Evolutionary conservation across 2,113 vertebrate species (phyloP).

Genomic region (Oncorhynchus nerka): DNA sequence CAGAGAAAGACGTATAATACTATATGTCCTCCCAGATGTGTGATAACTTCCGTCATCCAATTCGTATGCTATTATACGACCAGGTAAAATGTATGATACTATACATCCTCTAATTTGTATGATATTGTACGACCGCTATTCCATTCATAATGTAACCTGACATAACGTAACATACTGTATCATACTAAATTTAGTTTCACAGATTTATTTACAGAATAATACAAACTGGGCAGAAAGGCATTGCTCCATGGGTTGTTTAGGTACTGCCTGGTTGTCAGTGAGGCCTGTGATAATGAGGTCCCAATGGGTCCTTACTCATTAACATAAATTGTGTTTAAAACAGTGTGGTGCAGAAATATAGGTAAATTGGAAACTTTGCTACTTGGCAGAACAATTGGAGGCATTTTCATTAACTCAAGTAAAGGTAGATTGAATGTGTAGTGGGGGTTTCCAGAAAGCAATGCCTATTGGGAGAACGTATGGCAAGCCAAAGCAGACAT

Average conservation of each 20-base stretch:
- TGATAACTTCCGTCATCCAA: too few relatives aligned
- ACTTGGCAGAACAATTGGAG: constrained; percentile 56
- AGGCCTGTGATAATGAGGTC: constrained; percentile 65
- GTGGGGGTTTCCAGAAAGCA: constrained; percentile 45
- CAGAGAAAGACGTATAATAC: too few relatives aligned
- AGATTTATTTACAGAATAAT: neutral
- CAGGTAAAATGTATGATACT: too few relatives aligned
- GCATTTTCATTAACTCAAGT: constrained; percentile 28
- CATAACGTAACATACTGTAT: too few relatives aligned
- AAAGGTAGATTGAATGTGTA: constrained; percentile 45
- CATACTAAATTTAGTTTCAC: too few relatives aligned
- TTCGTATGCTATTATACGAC: too few relatives aligned
- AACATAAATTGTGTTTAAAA: constrained; percentile 52
- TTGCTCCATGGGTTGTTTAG: constrained; percentile 29
- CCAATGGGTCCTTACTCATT: constrained; percentile 50
- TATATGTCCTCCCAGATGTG: too few relatives aligned
- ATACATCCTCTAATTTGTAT: too few relatives aligned
- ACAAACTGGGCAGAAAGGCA: constrained; percentile 47
- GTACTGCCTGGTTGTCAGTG: constrained; percentile 37
- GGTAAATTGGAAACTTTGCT: constrained; percentile 70
- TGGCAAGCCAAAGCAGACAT: too few relatives aligned
- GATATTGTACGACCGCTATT: too few relatives aligned
- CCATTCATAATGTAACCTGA: too few relatives aligned
- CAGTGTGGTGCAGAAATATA: constrained; percentile 61
- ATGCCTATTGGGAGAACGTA: constrained; percentile 16